Conservation (phyloP, 2,113 vertebrate species). For the Cricetomys ansorgei region DNA sequence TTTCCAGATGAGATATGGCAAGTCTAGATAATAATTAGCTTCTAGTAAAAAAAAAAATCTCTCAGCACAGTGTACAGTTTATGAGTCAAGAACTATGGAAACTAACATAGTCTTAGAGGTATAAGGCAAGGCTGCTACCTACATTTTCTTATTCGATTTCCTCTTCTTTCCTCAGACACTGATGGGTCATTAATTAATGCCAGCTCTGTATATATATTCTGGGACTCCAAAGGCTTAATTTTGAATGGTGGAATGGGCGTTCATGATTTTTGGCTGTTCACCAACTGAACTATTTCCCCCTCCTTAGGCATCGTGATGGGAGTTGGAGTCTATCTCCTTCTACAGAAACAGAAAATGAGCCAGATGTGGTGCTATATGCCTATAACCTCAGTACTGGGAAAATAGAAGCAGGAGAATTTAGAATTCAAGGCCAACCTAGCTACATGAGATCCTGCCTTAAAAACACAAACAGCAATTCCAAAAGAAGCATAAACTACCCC, state of each 20-base stretch:
- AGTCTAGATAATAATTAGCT: slow-evolving; percentile 4
- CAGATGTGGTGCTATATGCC: too few species aligned
- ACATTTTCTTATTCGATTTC: not conserved
- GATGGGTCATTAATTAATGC: not conserved
- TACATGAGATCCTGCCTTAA: not conserved
- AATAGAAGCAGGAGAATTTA: not conserved
- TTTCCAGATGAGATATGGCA: slow-evolving; percentile 12
- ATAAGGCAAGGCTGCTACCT: not conserved
- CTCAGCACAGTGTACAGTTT: not conserved
- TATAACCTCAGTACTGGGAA: not conserved
- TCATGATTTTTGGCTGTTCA: not conserved
- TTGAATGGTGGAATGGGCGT: not conserved
- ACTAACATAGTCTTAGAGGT: not conserved
- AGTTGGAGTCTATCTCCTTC: not conserved
- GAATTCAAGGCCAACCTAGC: not conserved
- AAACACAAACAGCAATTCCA: not conserved
- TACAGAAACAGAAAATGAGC: not conserved
- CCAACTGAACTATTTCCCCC: not conserved
- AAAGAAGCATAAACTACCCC: not conserved
- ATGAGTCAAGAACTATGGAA: slow-evolving; percentile 21
- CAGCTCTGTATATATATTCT: not conserved
- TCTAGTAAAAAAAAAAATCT: slow-evolving; percentile 9
- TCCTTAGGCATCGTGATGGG: not conserved
- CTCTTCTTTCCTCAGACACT: not conserved
- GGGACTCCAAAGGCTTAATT: not conserved